Conservation (phyloP, 2,888 invertebrate genomes). For the Microctonus aethiopoides region DNA sequence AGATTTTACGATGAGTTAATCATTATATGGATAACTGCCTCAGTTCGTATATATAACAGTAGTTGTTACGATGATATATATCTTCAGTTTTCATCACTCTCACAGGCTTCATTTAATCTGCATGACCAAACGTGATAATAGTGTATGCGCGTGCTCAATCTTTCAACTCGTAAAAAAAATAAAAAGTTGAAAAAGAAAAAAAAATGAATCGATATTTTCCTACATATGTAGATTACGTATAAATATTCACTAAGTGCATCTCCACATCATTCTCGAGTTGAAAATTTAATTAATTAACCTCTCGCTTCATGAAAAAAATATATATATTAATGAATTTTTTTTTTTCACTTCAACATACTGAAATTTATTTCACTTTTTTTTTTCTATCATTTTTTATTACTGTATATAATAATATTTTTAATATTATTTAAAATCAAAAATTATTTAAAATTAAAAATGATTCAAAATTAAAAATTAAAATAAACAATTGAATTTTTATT, state of each 20-base stretch:
- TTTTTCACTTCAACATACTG: too few species aligned
- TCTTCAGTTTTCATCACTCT: not conserved
- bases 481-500: too few species aligned
- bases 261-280: not conserved
- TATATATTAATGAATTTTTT: too few species aligned
- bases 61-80: not conserved
- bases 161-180: not conserved
- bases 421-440: too few species aligned
- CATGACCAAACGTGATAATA: not conserved
- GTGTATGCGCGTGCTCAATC: not conserved
- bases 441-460: too few species aligned
- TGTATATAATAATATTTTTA: too few species aligned
- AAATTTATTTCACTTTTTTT: not conserved
- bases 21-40: not conserved
- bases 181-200: not conserved
- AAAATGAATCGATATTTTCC: not conserved
- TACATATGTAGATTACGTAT: not conserved
- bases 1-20: slow-evolving; percentile 4
- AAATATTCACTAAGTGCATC: not conserved
- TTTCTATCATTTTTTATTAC: too few species aligned
- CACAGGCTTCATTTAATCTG: not conserved
- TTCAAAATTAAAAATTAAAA: too few species aligned
- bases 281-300: not conserved
- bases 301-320: not conserved
- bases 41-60: too few species aligned